A percentile compares a stretch with the other conserved stretches of the same genome.
Conservation (phyloP, 2,113 vertebrate genomes). For the Cranoglanis bouderius region DNA sequence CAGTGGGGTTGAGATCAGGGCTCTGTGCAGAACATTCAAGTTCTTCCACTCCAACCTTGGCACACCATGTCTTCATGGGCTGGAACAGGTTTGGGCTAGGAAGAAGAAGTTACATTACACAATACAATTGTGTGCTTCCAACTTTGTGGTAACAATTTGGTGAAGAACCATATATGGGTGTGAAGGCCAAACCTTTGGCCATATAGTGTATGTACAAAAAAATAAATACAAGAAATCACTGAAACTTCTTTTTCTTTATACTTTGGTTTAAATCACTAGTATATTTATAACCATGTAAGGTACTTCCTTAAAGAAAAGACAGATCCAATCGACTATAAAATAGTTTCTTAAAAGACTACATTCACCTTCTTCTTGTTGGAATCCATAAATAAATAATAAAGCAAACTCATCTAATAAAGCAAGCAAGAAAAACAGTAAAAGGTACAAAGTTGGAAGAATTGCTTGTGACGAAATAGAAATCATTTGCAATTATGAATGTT, state of each 20-base stretch:
- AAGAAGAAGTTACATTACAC: neutral
- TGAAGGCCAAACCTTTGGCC: neutral
- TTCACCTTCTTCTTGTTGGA: neutral
- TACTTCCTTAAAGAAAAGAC: neutral
- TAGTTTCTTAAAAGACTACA: slow-evolving; percentile 35
- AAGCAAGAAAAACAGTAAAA: neutral
- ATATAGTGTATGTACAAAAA: neutral
- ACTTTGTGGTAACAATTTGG: neutral
- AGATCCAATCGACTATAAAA: slow-evolving; percentile 19
- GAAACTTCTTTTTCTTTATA: neutral
- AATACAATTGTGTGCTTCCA: neutral
- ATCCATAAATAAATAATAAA: slow-evolving; percentile 39
- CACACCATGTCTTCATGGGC: too few species aligned
- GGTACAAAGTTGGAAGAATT: neutral
- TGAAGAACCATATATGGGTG: neutral
- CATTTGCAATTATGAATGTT: neutral
- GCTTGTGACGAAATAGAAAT: neutral
- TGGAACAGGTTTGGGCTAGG: too few species aligned
- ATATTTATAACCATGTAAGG: neutral
- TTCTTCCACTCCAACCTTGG: too few species aligned
- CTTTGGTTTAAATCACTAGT: neutral
- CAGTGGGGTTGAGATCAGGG: too few species aligned
- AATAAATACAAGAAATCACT: neutral
- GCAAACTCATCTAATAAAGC: neutral
- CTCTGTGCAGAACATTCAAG: too few species aligned